phyloP scores from a whole-genome alignment of 2,797 vertebrate genomes.

The Rhynchotus rufescens region DNA sequence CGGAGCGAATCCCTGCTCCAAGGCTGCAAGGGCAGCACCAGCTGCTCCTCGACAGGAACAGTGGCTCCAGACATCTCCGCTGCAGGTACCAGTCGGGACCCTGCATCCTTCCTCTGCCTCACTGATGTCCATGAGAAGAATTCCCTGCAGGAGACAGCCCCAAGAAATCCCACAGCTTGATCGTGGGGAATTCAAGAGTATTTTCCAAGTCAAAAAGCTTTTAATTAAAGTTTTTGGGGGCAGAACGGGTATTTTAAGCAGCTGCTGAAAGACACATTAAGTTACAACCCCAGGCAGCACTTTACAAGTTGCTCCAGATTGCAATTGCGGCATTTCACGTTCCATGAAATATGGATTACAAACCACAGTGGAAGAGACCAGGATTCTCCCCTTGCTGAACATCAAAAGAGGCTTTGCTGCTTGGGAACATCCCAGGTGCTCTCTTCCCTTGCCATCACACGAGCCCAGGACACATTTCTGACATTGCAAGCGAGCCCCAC shows the following conservation, averaged over 20 bases:
- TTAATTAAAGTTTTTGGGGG: neutral
- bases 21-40: rapidly evolving
- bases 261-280: conserved; percentile 38
- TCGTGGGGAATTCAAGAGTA: neutral
- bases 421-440: conserved; percentile 16
- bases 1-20: neutral
- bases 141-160: neutral
- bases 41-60: neutral
- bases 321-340: neutral
- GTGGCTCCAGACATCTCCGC: neutral
- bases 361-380: neutral
- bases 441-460: neutral
- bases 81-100: neutral
- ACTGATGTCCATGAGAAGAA: neutral
- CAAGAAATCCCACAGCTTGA: neutral
- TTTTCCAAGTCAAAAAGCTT: conserved; percentile 21
- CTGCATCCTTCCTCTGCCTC: neutral
- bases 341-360: conserved; percentile 21
- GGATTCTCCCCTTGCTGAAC: neutral
- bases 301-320: conserved; percentile 47
- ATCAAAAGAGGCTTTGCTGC: neutral
- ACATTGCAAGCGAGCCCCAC: conserved; percentile 3
- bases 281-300: conserved; percentile 42
- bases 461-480: neutral
- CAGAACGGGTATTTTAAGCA: conserved; percentile 45